Evolutionary conservation across 2,797 vertebrate species (phyloP).

Genomic region (Nyctalus aviator): DNA sequence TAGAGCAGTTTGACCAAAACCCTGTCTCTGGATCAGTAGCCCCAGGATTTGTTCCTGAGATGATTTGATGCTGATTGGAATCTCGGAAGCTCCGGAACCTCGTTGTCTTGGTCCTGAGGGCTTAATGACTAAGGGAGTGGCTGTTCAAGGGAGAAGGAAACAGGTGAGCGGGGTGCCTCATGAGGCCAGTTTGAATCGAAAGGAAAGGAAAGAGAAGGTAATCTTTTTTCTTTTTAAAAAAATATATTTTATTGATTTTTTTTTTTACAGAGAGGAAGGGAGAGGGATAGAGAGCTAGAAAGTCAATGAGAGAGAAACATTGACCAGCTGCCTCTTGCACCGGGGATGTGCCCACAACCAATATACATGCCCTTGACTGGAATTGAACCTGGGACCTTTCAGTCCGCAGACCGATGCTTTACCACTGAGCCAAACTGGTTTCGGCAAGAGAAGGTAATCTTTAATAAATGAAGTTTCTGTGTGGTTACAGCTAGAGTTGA

Average conservation of each 20-base stretch:
- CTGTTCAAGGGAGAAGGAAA: too few relatives aligned
- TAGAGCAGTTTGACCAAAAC: not conserved
- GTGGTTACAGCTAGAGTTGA: not conserved
- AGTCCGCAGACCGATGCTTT: too few relatives aligned
- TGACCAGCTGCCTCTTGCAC: too few relatives aligned
- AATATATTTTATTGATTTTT: too few relatives aligned
- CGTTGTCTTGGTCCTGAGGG: not conserved
- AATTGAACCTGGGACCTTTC: too few relatives aligned
- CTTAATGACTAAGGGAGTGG: not conserved
- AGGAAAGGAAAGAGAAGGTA: not conserved
- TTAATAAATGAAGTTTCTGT: not conserved
- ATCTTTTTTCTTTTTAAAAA: too few relatives aligned
- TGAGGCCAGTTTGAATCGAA: not conserved
- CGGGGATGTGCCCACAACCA: too few relatives aligned
- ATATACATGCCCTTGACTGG: too few relatives aligned
- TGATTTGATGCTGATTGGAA: not conserved
- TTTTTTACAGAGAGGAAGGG: too few relatives aligned
- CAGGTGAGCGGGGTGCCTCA: not conserved
- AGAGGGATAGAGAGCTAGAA: too few relatives aligned
- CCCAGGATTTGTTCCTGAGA: not conserved
- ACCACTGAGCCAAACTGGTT: too few relatives aligned
- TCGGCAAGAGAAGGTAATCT: not conserved
- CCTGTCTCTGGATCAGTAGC: not conserved
- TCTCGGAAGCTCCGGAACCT: not conserved
- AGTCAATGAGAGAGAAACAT: too few relatives aligned